phyloP scores from a whole-genome alignment of 2,888 invertebrate species.

The Stenichneumon culpator region DNA sequence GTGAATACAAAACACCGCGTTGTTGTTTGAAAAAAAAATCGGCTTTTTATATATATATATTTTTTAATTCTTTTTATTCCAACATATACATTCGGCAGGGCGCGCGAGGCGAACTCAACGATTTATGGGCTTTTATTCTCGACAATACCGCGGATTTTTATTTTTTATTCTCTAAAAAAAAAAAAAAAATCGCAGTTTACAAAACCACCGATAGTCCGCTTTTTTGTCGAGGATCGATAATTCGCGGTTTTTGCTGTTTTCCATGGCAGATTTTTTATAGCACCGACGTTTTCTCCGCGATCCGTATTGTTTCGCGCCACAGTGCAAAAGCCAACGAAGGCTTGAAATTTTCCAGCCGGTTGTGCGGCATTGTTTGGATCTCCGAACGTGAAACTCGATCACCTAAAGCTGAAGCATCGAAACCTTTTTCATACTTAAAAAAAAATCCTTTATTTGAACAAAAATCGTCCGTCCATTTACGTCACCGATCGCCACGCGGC shows the following conservation, averaged over 20 bases:
- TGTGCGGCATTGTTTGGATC: background rate
- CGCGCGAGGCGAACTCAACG: background rate
- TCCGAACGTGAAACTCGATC: background rate
- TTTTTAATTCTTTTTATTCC: background rate
- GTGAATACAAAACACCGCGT: background rate
- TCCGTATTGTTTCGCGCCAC: constrained; percentile 13
- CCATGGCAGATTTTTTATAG: constrained; percentile 37
- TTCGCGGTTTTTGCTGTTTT: constrained; percentile 22
- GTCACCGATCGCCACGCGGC: constrained; percentile 11
- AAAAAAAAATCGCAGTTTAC: background rate
- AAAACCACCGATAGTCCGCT: constrained; percentile 1
- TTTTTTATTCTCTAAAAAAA: no score
- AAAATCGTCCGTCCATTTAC: background rate
- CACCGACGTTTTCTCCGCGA: constrained; percentile 2
- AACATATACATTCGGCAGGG: background rate
- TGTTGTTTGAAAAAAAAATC: constrained; percentile 18
- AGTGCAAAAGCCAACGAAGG: background rate
- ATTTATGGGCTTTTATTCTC: constrained; percentile 9
- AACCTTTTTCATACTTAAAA: background rate
- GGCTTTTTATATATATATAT: no score
- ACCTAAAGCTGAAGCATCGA: background rate
- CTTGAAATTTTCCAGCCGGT: background rate
- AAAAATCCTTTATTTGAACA: no score
- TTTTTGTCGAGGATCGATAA: background rate
- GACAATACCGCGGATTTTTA: background rate